Evolutionary conservation across 2,888 invertebrate genomes (phyloP), one percentile per base, ranked within the genome.

Genomic region (Plagiodera versicolora): DNA sequence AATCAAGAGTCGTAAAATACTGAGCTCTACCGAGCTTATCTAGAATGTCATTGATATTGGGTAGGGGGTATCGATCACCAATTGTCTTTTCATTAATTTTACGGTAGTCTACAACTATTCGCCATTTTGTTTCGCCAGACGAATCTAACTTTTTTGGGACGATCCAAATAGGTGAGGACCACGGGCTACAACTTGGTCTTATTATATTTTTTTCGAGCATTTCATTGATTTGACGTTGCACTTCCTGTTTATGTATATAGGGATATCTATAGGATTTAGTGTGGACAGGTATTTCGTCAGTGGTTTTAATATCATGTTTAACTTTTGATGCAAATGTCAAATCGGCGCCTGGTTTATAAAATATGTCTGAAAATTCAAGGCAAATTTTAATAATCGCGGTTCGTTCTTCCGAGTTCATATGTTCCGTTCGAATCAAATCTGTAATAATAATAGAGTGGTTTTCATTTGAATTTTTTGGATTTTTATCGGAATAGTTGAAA

Each of bases 231-330:
- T 59, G 54, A 20, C 18, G 24, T 49, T 54, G 24, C 1, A 59
- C 54, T 54, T 59, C 59, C 10, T 35, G 9, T 20, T 59, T 59
- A 16, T 59, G 59, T 16, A 59, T 24, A 17, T 49, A 53, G 10
- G 54, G 59, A 32, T 53, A 58, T 11, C 53, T 3, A 20, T 53
- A 53, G 17, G 58, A 58, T 53, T 46, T 55, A 10, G 48, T 51
- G 30, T 51, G 28, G 17, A 52, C 47, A 20, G 50, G 56, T 28
- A 50, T 55, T 35, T 67, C 54, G 18, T 50, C 51, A 14, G 19
- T 50, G 30, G 53, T 63, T 44, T 59, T 65, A 14, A 58, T 57
- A n/a, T 66, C 30, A 20, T 64, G 61, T 51, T 65, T 44, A 11
- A 60, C 54, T 53, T 14, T 20, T 8, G 30, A 44, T 2, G 58